A percentile compares a stretch with the other conserved stretches of the same genome.
Evolutionary conservation across 2,797 vertebrate species (phyloP).

Genomic region (Coendou prehensilis): DNA sequence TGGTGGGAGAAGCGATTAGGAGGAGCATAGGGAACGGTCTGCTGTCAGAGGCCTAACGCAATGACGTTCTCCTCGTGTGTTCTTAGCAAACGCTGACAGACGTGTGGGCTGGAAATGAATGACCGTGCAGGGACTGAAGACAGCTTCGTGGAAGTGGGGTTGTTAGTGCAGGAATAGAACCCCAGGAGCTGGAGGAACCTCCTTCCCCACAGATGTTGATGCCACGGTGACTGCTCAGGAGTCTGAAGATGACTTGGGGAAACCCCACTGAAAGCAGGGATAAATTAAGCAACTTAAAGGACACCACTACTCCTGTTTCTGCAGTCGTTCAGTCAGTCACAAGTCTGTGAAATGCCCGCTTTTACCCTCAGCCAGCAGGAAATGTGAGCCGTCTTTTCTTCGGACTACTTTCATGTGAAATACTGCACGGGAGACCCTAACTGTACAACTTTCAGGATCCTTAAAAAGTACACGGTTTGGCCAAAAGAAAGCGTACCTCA

Average conservation of each 20-base stretch:
- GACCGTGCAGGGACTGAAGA: conserved; percentile 67
- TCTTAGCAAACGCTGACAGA: conserved; percentile 81
- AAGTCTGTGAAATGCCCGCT: not conserved
- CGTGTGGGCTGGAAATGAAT: conserved; percentile 70
- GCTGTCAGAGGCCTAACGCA: conserved; percentile 61
- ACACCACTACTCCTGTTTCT: conserved; percentile 30
- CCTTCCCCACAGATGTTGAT: conserved; percentile 78
- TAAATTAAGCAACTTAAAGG: conserved; percentile 54
- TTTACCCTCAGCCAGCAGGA: not conserved
- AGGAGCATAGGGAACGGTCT: conserved; percentile 33
- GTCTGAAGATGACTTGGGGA: conserved; percentile 65
- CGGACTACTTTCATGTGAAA: not conserved
- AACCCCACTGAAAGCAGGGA: conserved; percentile 39
- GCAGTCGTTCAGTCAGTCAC: not conserved
- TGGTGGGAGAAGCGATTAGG: conserved; percentile 76
- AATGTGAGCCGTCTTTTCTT: conserved; percentile 3
- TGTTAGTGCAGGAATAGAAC: conserved; percentile 68
- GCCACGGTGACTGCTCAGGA: conserved; percentile 35
- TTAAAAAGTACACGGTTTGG: not conserved
- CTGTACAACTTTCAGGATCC: not conserved
- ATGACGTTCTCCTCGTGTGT: conserved; percentile 70
- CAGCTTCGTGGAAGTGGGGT: conserved; percentile 70
- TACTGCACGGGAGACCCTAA: not conserved
- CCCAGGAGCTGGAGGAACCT: conserved; percentile 72
- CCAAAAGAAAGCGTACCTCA: not conserved